Base-by-base conservation (phyloP, 2,888 invertebrate species). In the Hemicrepidius hirtus region DNA sequence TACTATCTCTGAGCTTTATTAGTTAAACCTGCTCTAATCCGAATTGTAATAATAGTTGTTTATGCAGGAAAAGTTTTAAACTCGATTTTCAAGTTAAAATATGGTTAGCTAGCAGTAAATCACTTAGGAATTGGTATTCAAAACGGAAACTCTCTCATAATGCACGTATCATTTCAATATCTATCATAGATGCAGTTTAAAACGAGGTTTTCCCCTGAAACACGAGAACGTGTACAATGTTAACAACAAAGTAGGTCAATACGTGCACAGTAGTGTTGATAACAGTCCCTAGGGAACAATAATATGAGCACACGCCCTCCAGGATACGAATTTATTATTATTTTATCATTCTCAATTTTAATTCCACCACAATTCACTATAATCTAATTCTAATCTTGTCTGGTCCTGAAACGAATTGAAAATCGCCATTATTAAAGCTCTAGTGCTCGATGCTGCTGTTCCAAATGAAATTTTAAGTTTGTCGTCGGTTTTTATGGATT, bases 191-290 rank as follows among this genome's bases (percentile, higher is more conserved):
- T 64, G 55, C 53, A 65, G 65, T 62, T 62, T 71, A 75, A 68
- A 75, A 63, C 65, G 68, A 68, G 67, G 44, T 64, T 68, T 55
- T 50, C 68, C 60, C 71, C 28, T 21, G 65, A 46, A 37, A 70
- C 59, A 65, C 60, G 16, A 28, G 60, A 71, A 72, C 74, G 74
- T 72, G 74, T 72, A 28, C 62, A 59, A 72, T 72, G 69, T 76
- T 76, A 74, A 72, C 72, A 76, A 74, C 66, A 71, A 71, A 75
- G 70, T 74, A 74, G 72, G 74, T 76, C 76, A 73, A 74, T 74
- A 75, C 66, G 63, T 66, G 66, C 37, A 66, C 12, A 40, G 55
- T 55, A 53, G 55, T 55, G 53, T 44, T 66, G 53, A 66, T 41
- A 41, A n/a, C 12, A 50, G 18, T 20, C 44, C 12, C 28, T 13